phyloP scores from a whole-genome alignment of 2,888 invertebrate genomes.

The Drosophila monieri region DNA sequence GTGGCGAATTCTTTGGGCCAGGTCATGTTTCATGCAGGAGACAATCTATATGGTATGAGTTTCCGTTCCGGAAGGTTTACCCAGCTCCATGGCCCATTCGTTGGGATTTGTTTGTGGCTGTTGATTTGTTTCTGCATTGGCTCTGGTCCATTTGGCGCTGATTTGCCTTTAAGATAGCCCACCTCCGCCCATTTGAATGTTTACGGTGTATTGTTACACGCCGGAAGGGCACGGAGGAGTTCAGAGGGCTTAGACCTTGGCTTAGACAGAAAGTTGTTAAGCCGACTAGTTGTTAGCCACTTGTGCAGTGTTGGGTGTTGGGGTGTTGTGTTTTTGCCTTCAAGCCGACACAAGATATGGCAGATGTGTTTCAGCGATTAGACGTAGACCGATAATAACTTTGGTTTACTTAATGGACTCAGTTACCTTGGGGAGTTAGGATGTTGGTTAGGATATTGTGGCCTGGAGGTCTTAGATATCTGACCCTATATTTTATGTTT shows the following conservation, averaged over 20 bases:
- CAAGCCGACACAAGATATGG: constrained; percentile 1
- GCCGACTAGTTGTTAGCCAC: constrained; percentile 40
- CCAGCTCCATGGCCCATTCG: constrained; percentile 6
- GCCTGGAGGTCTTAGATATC: background rate
- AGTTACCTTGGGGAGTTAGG: background rate
- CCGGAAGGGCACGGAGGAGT: constrained; percentile 35
- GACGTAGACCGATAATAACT: constrained; percentile 16
- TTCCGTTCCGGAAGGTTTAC: constrained; percentile 39
- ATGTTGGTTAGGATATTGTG: background rate
- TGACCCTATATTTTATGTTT: too few relatives aligned
- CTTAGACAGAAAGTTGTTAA: constrained; percentile 55
- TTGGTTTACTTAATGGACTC: background rate
- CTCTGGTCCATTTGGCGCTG: constrained; percentile 67
- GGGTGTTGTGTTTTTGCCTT: constrained; percentile 7
- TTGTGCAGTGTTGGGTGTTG: constrained; percentile 23
- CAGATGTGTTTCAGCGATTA: constrained; percentile 18
- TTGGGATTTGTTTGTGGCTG: constrained; percentile 32
- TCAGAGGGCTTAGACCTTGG: constrained; percentile 19
- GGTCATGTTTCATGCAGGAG: constrained; percentile 72
- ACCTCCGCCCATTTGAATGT: constrained; percentile 40
- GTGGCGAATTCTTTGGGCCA: constrained; percentile 21
- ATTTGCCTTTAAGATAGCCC: constrained; percentile 71
- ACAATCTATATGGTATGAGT: constrained; percentile 55
- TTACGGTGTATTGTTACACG: constrained; percentile 56
- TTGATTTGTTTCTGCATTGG: constrained; percentile 48